Evolutionary conservation across 2,113 vertebrate species (phyloP).

Genomic region (Pelvicachromis taeniatus): DNA sequence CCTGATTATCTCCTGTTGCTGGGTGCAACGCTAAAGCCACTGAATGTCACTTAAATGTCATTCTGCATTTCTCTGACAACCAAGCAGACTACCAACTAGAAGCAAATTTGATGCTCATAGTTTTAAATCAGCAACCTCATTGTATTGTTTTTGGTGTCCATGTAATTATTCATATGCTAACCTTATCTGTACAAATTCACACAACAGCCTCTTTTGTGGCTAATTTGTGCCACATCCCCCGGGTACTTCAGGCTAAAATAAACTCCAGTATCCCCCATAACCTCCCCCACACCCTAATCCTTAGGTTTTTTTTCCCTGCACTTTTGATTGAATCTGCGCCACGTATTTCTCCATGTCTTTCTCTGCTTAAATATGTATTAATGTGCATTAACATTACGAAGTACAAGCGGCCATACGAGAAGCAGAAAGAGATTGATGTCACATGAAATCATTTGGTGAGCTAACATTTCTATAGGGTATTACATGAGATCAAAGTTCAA

Average conservation of each 20-base stretch:
- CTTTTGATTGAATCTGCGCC: neutral
- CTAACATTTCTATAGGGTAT: neutral
- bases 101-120: neutral
- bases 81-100: neutral
- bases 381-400: neutral
- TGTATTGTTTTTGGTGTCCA: neutral
- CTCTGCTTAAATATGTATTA: neutral
- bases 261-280: constrained; percentile 15
- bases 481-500: constrained; percentile 9
- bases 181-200: constrained; percentile 31
- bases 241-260: constrained; percentile 33
- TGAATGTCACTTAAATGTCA: neutral
- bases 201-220: neutral
- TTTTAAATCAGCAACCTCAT: neutral
- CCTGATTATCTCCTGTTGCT: neutral
- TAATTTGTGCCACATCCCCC: constrained; percentile 14
- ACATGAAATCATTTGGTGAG: neutral
- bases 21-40: neutral
- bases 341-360: neutral
- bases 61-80: neutral
- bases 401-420: neutral
- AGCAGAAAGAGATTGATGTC: neutral
- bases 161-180: constrained; percentile 27
- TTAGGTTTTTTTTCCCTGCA: neutral
- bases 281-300: constrained; percentile 36